Evolutionary conservation across 1,140 invertebrate genomes (phyloP).

Genomic region (Goniozus legneri): DNA sequence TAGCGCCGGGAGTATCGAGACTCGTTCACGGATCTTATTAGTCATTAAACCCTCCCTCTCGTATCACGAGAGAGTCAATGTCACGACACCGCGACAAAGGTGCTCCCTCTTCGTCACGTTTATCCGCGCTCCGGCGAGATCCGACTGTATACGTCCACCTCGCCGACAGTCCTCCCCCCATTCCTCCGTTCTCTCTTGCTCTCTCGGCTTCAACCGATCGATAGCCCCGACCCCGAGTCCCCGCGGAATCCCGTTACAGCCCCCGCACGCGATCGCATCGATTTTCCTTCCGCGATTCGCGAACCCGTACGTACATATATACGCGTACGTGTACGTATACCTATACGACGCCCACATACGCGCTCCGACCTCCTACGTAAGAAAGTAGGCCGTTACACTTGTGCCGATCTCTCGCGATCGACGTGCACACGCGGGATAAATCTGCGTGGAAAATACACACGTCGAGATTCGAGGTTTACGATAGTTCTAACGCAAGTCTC

Average conservation of each 20-base stretch:
- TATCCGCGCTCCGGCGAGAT: too few species aligned
- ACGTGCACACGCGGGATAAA: too few species aligned
- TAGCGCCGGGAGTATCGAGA: background rate
- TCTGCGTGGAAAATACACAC: too few species aligned
- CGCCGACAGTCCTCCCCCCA: background rate
- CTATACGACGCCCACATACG: too few species aligned
- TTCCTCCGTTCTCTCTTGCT: constrained; percentile 12
- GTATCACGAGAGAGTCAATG: constrained; percentile 7
- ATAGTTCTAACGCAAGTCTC: too few species aligned
- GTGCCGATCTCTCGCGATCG: too few species aligned
- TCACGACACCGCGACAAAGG: constrained; percentile 18
- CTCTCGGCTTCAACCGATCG: constrained; percentile 19
- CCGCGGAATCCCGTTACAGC: constrained; percentile 37
- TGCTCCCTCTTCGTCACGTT: constrained; percentile 18
- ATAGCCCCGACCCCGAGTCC: constrained; percentile 23
- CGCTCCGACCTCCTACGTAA: too few species aligned
- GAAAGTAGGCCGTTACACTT: too few species aligned
- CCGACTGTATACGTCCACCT: too few species aligned
- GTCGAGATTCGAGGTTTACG: too few species aligned
- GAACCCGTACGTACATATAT: constrained; percentile 6
- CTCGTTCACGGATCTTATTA: constrained; percentile 20
- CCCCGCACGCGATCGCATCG: constrained; percentile 33
- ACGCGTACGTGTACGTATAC: background rate
- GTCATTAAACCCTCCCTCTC: constrained; percentile 14
- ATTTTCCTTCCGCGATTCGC: constrained; percentile 28